Conservation (phyloP, 1,140 invertebrate species). For the Drosophila erecta region DNA sequence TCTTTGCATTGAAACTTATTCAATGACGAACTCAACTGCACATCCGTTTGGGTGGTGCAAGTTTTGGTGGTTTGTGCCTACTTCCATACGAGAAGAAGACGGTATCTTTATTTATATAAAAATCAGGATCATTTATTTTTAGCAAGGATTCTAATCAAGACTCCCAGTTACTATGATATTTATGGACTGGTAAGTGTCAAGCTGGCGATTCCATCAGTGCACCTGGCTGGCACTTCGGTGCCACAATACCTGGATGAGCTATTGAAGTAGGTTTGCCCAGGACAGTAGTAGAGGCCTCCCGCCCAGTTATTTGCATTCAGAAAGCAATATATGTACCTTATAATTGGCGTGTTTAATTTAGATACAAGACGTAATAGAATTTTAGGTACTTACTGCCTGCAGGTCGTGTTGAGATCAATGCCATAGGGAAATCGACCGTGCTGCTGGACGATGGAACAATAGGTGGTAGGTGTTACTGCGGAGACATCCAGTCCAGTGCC, state of each 20-base stretch:
- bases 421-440: constrained; percentile 46
- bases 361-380: too few species aligned
- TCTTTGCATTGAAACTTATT: background rate
- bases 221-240: constrained; percentile 32
- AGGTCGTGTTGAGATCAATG: constrained; percentile 31
- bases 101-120: too few species aligned
- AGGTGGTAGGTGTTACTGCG: constrained; percentile 21
- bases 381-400: constrained; percentile 39
- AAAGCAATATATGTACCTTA: constrained; percentile 43
- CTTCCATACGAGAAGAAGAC: too few species aligned
- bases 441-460: constrained; percentile 17
- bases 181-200: background rate
- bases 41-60: background rate
- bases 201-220: constrained; percentile 13
- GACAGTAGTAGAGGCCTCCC: constrained; percentile 44
- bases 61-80: background rate
- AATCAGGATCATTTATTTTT: too few species aligned
- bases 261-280: constrained; percentile 52
- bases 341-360: too few species aligned
- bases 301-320: constrained; percentile 2
- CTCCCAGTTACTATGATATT: too few species aligned
- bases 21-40: too few species aligned
- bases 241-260: constrained; percentile 20
- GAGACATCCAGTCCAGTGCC: constrained; percentile 10
- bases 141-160: too few species aligned